Conservation (phyloP, 2,797 vertebrate species). For the Onychomys leucogaster region DNA sequence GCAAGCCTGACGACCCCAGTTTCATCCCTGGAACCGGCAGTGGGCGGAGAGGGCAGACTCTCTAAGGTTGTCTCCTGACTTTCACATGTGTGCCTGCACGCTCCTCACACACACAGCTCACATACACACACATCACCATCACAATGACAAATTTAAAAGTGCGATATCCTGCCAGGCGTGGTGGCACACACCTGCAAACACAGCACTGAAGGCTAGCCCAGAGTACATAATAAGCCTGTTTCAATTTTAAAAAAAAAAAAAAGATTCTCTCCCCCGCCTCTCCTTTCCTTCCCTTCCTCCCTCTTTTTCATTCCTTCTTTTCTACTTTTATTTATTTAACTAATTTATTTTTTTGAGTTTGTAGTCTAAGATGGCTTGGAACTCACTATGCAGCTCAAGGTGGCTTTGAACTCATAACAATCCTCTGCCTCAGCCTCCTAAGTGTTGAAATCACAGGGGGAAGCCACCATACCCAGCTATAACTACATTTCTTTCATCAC, state of each 20-base stretch:
- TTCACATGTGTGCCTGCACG: background rate
- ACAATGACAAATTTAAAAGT: background rate
- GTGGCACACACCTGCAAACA: background rate
- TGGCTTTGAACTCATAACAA: background rate
- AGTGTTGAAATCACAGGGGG: background rate
- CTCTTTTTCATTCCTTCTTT: background rate
- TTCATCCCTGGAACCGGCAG: background rate
- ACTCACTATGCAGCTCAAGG: background rate
- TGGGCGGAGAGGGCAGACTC: background rate
- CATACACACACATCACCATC: background rate
- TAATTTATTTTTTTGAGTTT: background rate
- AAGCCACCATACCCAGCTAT: background rate
- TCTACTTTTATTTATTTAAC: background rate
- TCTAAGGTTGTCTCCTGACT: background rate
- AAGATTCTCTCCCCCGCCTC: background rate
- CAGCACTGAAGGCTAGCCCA: background rate
- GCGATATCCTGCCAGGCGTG: background rate
- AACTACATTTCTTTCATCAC: background rate
- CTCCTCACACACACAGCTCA: background rate
- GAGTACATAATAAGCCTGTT: background rate
- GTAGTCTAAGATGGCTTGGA: background rate
- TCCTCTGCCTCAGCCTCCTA: background rate
- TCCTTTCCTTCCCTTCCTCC: no score
- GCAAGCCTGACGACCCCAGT: background rate
- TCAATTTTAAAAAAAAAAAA: background rate